Evolutionary conservation across 2,888 invertebrate species (phyloP).

Genomic region (Lymantria monacha): DNA sequence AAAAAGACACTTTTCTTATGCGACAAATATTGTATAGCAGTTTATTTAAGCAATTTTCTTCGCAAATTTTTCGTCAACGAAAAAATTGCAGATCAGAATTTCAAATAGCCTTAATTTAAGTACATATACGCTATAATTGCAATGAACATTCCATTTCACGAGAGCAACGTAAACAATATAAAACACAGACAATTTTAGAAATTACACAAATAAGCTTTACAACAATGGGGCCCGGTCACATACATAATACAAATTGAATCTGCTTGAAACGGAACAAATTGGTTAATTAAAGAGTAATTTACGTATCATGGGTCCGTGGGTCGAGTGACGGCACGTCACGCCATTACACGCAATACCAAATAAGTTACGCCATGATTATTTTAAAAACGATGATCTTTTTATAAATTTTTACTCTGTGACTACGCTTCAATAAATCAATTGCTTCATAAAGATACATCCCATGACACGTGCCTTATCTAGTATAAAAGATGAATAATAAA

Average conservation of each 20-base stretch:
- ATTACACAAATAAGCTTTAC: conserved; percentile 41
- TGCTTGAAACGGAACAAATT: conserved; percentile 67
- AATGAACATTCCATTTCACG: conserved; percentile 15
- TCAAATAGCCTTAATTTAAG: background rate
- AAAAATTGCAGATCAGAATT: too few species aligned
- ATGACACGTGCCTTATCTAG: too few species aligned
- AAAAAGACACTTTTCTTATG: too few species aligned
- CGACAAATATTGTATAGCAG: too few species aligned
- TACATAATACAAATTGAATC: conserved; percentile 47
- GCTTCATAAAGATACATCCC: too few species aligned
- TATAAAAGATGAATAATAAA: too few species aligned
- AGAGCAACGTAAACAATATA: conserved; percentile 27
- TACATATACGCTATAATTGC: conserved; percentile 12
- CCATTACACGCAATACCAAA: conserved; percentile 8
- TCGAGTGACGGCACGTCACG: conserved; percentile 42
- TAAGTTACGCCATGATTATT: conserved; percentile 9
- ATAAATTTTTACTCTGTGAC: background rate
- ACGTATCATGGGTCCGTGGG: conserved; percentile 52
- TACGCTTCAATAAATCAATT: background rate
- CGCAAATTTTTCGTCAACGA: too few species aligned
- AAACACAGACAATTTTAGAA: conserved; percentile 35
- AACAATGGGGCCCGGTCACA: conserved; percentile 40
- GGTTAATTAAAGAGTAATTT: conserved; percentile 66
- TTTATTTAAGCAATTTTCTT: too few species aligned
- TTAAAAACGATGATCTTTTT: conserved; percentile 3